Base-by-base conservation (phyloP, 1,140 invertebrate genomes). In the Tetramorium parvispinum region DNA sequence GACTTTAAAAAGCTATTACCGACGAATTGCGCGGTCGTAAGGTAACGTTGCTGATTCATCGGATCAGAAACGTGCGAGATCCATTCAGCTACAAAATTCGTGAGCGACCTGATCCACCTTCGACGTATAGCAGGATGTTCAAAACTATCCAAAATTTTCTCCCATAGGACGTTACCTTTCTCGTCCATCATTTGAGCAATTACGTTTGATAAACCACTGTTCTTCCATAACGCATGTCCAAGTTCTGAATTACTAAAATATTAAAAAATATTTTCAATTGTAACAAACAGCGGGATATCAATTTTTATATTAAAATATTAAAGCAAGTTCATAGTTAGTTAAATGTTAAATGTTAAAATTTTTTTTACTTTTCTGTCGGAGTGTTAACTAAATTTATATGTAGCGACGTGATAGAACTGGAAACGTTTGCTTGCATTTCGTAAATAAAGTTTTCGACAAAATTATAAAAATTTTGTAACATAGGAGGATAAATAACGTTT, bases 121-220 rank as follows among this genome's bases (percentile, higher is more conserved):
- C 97, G 96, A 86, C 98, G 96, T 89, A 98, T 97, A 5, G 96
- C 96, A 32, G 97, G 97, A 92, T 98, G 98, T 89, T 98, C 97
- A 89, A 98, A 96, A 70, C 97, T 97, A 81, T 97, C 97, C 85
- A 98, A 96, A 66, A 98, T 96, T 81, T 96, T 96, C 71, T 97
- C 96, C 88, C 97, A 97, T 85, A 97, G 96, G 70, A 98, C 95
- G 21, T 96, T 96, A 0, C 97, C 97, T 71, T 96, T 94, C 4
- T 96, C 94, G 51, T 97, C 97, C 7, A 96, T 93, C 94, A 96
- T 96, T 27, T 95, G 92, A 73, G 95, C 95, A 49, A 97, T 93
- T n/a, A 97, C 96, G 55, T 96, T 96, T 57, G 96, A 96, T 1
- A 97, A 94, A 0, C 97, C 97, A 7, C 97, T 96, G 63, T 97